Evolutionary conservation across 2,797 vertebrate genomes (phyloP), one percentile per base, ranked within the genome.

Genomic region (Rhinatrema bivittatum): DNA sequence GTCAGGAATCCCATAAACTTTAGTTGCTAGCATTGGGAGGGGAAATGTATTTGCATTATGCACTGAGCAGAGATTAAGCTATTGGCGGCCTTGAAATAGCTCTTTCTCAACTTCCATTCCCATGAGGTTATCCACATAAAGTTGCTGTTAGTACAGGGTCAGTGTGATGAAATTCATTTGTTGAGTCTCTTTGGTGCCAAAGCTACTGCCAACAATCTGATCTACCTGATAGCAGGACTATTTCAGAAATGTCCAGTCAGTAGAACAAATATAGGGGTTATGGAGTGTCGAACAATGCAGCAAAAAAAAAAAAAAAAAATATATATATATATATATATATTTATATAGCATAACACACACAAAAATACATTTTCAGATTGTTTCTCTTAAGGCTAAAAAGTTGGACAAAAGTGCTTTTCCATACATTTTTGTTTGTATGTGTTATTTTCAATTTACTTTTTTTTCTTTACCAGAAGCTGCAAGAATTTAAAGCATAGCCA

Each of bases 131-230:
- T 78, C 57, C 65, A 63, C 72, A 75, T 68, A 78, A 74, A 70
- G 64, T 79, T 72, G 53, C 62, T 76, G 56, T 78, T 70, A 72
- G 68, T 52, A 61, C 72, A 81, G 78, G 79, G 71, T 79, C 79
- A 85, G 29, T 22, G 28, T 86, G 82, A 84, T 82, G 77, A 82
- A 76, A 81, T 74, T 62, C 75, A 64, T 79, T 87, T 88, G 82
- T 87, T 87, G 82, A 87, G 78, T 86, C 78, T 85, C 60, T 78
- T 64, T 7, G 29, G 82, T 80, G 74, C 79, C 78, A 74, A 62
- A 69, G 58, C 60, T 72, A 64, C 68, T 79, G 80, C 72, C 75
- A 81, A 62, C 63, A 70, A 68, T 84, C 62, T 65, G 68, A 80
- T 80, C 63, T 74, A 76, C 74, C 72, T 82, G 85, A 86, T 87